phyloP scores from a whole-genome alignment of 2,888 invertebrate genomes.

The Xanthia icteritia region DNA sequence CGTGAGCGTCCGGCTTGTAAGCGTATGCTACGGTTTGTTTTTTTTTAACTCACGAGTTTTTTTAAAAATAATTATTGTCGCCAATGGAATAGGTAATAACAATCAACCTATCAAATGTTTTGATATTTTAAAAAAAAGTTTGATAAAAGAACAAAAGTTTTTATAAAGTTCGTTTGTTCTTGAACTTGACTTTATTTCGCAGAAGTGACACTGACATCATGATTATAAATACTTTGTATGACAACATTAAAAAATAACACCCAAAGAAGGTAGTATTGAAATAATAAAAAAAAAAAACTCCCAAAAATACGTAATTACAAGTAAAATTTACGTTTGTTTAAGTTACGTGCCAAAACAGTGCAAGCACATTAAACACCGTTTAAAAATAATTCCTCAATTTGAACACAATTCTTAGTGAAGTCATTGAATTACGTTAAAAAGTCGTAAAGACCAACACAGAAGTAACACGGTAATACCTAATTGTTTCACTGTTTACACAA shows the following conservation, averaged over 20 bases:
- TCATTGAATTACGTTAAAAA: slow-evolving; percentile 37
- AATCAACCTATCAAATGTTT: not conserved
- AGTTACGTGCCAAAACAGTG: too few species aligned
- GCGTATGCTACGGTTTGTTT: slow-evolving; percentile 69
- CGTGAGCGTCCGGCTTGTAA: slow-evolving; percentile 67
- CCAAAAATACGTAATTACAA: too few species aligned
- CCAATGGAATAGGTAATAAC: slow-evolving; percentile 35
- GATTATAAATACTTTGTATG: slow-evolving; percentile 17
- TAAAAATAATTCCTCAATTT: slow-evolving; percentile 15
- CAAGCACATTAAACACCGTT: not conserved
- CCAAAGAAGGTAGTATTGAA: slow-evolving; percentile 34
- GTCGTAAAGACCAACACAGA: slow-evolving; percentile 9
- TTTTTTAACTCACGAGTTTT: slow-evolving; percentile 55
- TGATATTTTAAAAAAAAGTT: not conserved
- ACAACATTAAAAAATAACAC: slow-evolving; percentile 1
- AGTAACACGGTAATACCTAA: slow-evolving; percentile 27
- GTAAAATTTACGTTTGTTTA: too few species aligned
- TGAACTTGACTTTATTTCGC: slow-evolving; percentile 27
- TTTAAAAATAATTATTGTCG: slow-evolving; percentile 62
- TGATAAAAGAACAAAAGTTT: slow-evolving; percentile 24
- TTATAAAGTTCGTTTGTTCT: slow-evolving; percentile 8
- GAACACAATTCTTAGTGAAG: slow-evolving; percentile 22
- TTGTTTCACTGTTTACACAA: slow-evolving; percentile 48
- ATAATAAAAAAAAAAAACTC: not conserved
- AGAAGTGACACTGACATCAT: slow-evolving; percentile 19